Percentiles rank a stretch among this genome's conserved stretches.
These are phyloP conservation scores for Valencia hispanica DNA, from an alignment of 2,797 vertebrate species.

Conservation along the genomic window DNA sequence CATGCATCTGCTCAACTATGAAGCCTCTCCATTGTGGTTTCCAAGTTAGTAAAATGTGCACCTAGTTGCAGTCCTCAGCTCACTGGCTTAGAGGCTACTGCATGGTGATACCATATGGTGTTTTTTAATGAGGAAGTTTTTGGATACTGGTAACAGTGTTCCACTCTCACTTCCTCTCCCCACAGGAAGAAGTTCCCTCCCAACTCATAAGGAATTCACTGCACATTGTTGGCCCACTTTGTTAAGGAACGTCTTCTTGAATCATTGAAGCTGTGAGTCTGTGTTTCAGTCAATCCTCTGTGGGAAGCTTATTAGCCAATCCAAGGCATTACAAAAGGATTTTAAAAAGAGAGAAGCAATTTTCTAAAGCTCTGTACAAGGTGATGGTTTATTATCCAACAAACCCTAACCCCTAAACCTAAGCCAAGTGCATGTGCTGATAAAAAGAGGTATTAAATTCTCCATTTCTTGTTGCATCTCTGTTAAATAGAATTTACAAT, in stretches of 20 bases:
- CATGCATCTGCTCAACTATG: conserved; percentile 18
- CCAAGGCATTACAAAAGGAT: conserved; percentile 69
- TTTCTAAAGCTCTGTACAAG: conserved; percentile 53
- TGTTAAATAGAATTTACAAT: not conserved
- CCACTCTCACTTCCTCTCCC: conserved; percentile 69
- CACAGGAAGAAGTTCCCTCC: conserved; percentile 62
- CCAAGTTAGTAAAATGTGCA: conserved; percentile 48
- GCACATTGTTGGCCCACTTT: conserved; percentile 75
- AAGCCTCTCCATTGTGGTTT: conserved; percentile 26
- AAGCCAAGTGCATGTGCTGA: conserved; percentile 37
- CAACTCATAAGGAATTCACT: conserved; percentile 68
- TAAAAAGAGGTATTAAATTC: conserved; percentile 4
- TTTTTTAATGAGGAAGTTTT: conserved; percentile 74
- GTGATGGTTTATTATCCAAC: conserved; percentile 47
- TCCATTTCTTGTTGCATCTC: not conserved
- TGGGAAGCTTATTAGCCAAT: conserved; percentile 72
- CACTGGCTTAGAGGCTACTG: conserved; percentile 67
- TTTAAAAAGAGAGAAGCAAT: conserved; percentile 53
- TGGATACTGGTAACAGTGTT: conserved; percentile 69
- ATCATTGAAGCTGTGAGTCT: conserved; percentile 71
- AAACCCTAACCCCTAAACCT: conserved; percentile 11
- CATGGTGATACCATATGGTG: conserved; percentile 75
- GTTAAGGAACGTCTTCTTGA: conserved; percentile 77
- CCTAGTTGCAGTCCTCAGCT: conserved; percentile 56
- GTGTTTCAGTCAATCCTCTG: conserved; percentile 68